These are phyloP conservation scores for Microctonus aethiopoides DNA, from an alignment of 2,888 invertebrate genomes.

Conservation along the genomic window DNA sequence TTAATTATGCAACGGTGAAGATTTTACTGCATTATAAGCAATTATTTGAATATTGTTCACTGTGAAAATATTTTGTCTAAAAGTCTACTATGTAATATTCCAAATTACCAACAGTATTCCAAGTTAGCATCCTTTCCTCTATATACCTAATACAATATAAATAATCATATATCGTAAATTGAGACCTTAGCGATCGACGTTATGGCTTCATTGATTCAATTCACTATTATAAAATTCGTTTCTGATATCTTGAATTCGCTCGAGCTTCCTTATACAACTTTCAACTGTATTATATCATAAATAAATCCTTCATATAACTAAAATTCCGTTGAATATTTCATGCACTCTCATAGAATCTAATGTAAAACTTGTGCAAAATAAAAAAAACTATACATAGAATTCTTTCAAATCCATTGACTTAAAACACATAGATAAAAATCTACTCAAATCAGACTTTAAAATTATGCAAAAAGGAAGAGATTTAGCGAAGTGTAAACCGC, in stretches of 20 bases:
- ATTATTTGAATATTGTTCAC: no score
- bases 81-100: no score
- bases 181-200: neutral
- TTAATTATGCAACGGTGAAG: no score
- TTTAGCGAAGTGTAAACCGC: neutral
- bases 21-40: no score
- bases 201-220: slow-evolving; percentile 2
- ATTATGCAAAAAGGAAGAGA: neutral
- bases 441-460: neutral
- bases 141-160: no score
- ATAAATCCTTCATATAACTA: neutral
- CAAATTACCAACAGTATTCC: no score
- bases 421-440: neutral
- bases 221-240: neutral
- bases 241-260: neutral
- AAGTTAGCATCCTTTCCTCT: no score
- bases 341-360: neutral
- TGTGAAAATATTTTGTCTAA: no score
- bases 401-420: neutral
- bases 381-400: neutral
- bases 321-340: neutral
- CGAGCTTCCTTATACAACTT: neutral
- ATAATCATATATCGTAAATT: slow-evolving; percentile 1
- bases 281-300: neutral
- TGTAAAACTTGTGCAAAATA: neutral